Evolutionary conservation across 2,888 invertebrate species (phyloP).

Genomic region (Hylaea fasciaria): DNA sequence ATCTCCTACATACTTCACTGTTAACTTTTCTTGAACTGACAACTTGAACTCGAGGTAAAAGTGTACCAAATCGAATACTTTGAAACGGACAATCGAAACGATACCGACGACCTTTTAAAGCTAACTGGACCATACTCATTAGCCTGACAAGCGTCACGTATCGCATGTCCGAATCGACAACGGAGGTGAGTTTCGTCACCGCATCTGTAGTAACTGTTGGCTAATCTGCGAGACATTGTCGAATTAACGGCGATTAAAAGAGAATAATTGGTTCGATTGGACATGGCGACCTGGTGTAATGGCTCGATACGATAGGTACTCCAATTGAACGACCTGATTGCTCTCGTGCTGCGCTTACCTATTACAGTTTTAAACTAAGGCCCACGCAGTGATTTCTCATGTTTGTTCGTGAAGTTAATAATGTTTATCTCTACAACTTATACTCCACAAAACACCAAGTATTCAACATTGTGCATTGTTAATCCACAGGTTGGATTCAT

Average conservation of each 20-base stretch:
- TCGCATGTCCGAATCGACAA: slow-evolving; percentile 21
- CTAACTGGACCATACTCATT: slow-evolving; percentile 13
- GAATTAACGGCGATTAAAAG: slow-evolving; percentile 1
- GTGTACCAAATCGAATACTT: slow-evolving; percentile 18
- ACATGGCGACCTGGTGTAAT: slow-evolving; percentile 7
- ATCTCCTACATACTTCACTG: too few relatives aligned
- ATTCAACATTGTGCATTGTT: neutral
- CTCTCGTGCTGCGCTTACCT: slow-evolving; percentile 25
- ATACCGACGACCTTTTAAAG: slow-evolving; percentile 10
- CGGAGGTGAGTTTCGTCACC: slow-evolving; percentile 21
- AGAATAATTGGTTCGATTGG: slow-evolving; percentile 13
- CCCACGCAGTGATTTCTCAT: slow-evolving; percentile 17
- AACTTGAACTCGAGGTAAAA: slow-evolving; percentile 11
- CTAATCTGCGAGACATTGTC: neutral
- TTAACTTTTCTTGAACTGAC: too few relatives aligned
- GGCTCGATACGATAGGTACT: slow-evolving; percentile 2
- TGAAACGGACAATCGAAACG: slow-evolving; percentile 11
- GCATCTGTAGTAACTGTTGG: slow-evolving; percentile 5
- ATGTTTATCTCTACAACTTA: neutral
- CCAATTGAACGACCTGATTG: slow-evolving; percentile 26
- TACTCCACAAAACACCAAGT: neutral
- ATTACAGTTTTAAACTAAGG: slow-evolving; percentile 28
- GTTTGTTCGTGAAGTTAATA: slow-evolving; percentile 1
- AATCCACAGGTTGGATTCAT: too few relatives aligned
- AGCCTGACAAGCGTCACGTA: slow-evolving; percentile 19